A percentile compares a stretch with the other conserved stretches of the same genome.
Conservation (phyloP, 2,888 invertebrate species). For the Orchestes rusci region DNA sequence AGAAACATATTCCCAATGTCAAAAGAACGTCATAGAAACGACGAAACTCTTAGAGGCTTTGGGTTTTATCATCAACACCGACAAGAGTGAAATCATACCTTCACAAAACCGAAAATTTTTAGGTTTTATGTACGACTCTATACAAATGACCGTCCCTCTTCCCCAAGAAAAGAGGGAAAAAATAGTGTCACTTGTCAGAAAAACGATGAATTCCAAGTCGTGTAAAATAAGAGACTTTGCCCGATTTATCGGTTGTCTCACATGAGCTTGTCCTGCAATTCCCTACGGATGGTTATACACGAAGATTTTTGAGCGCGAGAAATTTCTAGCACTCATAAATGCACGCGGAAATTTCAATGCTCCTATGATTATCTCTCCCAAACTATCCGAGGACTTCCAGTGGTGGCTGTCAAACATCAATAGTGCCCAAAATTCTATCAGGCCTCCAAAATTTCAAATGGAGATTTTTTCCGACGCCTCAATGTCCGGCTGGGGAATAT, state of each 20-base stretch:
- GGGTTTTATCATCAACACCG: conserved; percentile 25
- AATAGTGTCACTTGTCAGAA: not conserved
- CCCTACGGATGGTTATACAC: conserved; percentile 1
- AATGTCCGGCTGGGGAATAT: conserved; percentile 15
- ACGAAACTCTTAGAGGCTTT: conserved; percentile 11
- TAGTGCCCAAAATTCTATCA: conserved; percentile 1
- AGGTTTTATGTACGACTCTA: not conserved
- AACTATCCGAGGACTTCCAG: not conserved
- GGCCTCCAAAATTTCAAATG: conserved; percentile 1
- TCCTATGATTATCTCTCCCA: not conserved
- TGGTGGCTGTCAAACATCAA: conserved; percentile 10
- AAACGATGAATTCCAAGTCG: not conserved
- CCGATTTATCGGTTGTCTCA: conserved; percentile 4
- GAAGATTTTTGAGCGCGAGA: conserved; percentile 3
- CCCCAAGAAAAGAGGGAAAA: no score
- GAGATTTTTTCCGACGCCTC: conserved; percentile 20
- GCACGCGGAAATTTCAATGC: not conserved
- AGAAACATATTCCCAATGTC: conserved; percentile 9
- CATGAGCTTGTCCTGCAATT: conserved; percentile 7
- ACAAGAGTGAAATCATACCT: conserved; percentile 22
- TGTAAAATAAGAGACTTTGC: conserved; percentile 5
- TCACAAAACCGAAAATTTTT: not conserved
- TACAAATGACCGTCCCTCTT: no score
- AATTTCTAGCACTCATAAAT: not conserved
- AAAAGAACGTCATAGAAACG: conserved; percentile 11